Conservation (phyloP, 2,797 vertebrate species). For the Phataginus tetradactyla region DNA sequence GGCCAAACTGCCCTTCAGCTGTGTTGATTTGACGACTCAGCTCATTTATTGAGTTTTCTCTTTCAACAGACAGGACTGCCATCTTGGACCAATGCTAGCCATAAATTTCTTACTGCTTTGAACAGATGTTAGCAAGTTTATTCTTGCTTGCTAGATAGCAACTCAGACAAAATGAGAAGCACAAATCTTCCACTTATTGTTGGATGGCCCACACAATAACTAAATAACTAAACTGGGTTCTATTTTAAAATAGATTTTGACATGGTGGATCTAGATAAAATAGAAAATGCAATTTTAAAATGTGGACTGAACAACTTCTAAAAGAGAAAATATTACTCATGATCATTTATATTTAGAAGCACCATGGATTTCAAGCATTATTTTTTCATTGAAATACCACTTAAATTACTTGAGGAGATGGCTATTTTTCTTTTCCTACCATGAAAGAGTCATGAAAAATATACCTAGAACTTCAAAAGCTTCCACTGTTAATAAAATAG, state of each 20-base stretch:
- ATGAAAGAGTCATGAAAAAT: not conserved
- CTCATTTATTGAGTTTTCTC: conserved; percentile 46
- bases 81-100: conserved; percentile 14
- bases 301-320: not conserved
- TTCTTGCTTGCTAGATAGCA: not conserved
- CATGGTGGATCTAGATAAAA: not conserved
- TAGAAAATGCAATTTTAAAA: not conserved
- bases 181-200: not conserved
- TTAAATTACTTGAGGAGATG: not conserved
- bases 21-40: conserved; percentile 30
- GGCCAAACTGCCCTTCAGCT: conserved; percentile 51
- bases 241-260: not conserved
- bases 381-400: not conserved
- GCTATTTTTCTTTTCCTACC: not conserved
- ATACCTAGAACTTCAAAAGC: not conserved
- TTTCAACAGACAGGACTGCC: conserved; percentile 49
- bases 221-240: not conserved
- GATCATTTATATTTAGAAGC: not conserved
- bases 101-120: not conserved
- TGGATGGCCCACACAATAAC: not conserved
- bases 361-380: not conserved
- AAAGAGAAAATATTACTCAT: not conserved
- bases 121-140: conserved; percentile 14
- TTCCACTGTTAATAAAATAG: not conserved
- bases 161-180: not conserved